These are phyloP conservation scores for Embiotoca jacksoni DNA, from an alignment of 2,113 vertebrate species.

Conservation along the genomic window DNA sequence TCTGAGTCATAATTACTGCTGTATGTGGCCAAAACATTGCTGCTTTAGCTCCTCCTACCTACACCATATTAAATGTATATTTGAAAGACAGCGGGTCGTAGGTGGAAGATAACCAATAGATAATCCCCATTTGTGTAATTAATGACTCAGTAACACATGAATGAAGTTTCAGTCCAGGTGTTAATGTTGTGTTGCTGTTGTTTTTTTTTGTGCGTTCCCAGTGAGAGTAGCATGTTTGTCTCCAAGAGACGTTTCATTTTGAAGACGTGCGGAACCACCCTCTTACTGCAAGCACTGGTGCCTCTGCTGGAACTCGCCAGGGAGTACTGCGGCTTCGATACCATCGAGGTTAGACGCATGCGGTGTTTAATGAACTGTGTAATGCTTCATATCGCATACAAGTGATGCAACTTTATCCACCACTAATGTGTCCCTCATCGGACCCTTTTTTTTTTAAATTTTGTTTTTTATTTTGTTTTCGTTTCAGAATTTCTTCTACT, in stretches of 20 bases:
- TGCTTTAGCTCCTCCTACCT: no score
- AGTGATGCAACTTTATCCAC: neutral
- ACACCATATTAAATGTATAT: no score
- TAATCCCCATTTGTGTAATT: no score
- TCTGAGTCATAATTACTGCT: neutral
- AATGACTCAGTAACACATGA: no score
- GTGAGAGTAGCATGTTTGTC: conserved; percentile 99
- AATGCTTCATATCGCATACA: neutral
- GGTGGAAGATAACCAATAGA: no score
- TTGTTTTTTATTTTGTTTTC: neutral
- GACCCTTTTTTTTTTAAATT: neutral
- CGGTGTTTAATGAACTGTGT: no score
- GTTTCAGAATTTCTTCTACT: conserved; percentile 98
- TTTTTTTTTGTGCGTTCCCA: conserved; percentile 59
- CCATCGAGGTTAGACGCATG: conserved; percentile 90
- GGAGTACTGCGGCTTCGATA: conserved; percentile 97
- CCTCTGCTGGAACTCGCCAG: conserved; percentile 98
- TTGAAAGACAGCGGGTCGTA: no score
- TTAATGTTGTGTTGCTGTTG: neutral
- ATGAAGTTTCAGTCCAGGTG: no score
- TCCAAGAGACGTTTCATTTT: conserved; percentile 99
- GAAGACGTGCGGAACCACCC: conserved; percentile 99
- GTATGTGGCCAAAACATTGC: neutral
- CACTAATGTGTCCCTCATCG: neutral
- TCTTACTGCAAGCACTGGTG: conserved; percentile 99